Evolutionary conservation across 64 coral and sea anemone genomes (phyloP).

Genomic region (Actinia equina): DNA sequence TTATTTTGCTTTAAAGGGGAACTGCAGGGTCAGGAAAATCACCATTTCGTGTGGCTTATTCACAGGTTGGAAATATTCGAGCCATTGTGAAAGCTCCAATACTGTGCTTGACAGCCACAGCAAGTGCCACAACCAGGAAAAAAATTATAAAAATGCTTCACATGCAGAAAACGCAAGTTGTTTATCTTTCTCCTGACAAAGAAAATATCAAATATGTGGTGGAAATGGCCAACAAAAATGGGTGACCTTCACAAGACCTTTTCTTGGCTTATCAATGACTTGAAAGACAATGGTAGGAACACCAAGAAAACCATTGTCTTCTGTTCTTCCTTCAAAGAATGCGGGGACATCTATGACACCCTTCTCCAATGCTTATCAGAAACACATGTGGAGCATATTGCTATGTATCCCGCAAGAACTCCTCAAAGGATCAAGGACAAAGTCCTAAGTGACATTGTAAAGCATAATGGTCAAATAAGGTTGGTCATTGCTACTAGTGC

Average conservation of each 20-base stretch:
- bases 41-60: conserved; percentile 47
- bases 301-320: conserved; percentile 47
- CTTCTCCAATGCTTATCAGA: not conserved
- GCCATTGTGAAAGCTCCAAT: conserved; percentile 37
- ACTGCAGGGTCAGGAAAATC: not conserved
- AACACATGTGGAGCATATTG: not conserved
- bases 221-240: conserved; percentile 1
- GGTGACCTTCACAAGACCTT: conserved; percentile 30
- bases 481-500: conserved; percentile 44
- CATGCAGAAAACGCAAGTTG: conserved; percentile 19
- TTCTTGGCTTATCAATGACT: conserved; percentile 40
- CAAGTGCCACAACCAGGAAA: conserved; percentile 32
- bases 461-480: conserved; percentile 7
- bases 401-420: conserved; percentile 43
- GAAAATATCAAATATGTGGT: conserved; percentile 43
- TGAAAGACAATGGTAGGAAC: conserved; percentile 7
- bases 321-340: conserved; percentile 40
- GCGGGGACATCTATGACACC: conserved; percentile 46
- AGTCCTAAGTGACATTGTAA: conserved; percentile 26
- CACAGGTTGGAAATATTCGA: conserved; percentile 43
- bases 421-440: conserved; percentile 24
- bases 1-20: conserved; percentile 13
- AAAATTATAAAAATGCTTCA: conserved; percentile 56
- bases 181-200: conserved; percentile 47
- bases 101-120: conserved; percentile 56